These are phyloP conservation scores for Trogon melanurus DNA, from an alignment of 2,113 vertebrate genomes.

Conservation along the genomic window DNA sequence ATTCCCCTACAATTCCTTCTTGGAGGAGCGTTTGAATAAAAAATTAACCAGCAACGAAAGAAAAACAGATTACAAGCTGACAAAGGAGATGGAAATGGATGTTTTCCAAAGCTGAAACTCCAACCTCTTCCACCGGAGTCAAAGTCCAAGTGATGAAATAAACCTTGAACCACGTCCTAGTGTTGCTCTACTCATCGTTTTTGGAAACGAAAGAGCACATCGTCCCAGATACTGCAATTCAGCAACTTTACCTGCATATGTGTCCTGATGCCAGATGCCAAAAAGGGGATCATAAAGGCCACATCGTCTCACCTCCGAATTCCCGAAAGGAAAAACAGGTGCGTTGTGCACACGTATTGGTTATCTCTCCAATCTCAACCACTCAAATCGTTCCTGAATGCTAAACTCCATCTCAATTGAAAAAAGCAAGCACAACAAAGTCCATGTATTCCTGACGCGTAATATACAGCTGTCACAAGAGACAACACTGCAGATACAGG, in stretches of 20 bases:
- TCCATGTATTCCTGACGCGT: neutral
- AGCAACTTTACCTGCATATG: neutral
- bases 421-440: neutral
- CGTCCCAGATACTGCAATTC: neutral
- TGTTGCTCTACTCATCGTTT: neutral
- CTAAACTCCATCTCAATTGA: rapidly evolving
- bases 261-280: neutral
- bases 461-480: neutral
- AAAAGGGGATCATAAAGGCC: rapidly evolving
- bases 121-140: neutral
- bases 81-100: neutral
- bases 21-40: neutral
- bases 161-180: slow-evolving; percentile 51
- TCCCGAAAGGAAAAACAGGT: neutral
- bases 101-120: neutral
- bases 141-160: slow-evolving; percentile 53
- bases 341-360: neutral
- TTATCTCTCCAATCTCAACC: neutral
- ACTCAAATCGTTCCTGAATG: neutral
- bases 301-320: no score
- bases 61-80: neutral
- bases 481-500: neutral
- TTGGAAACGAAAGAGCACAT: slow-evolving; percentile 21
- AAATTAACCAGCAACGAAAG: neutral
- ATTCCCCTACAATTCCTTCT: neutral